Percentiles rank a stretch among this genome's conserved stretches.
Evolutionary conservation across 2,888 invertebrate genomes (phyloP).

Genomic region (Ophonus ardosiacus): DNA sequence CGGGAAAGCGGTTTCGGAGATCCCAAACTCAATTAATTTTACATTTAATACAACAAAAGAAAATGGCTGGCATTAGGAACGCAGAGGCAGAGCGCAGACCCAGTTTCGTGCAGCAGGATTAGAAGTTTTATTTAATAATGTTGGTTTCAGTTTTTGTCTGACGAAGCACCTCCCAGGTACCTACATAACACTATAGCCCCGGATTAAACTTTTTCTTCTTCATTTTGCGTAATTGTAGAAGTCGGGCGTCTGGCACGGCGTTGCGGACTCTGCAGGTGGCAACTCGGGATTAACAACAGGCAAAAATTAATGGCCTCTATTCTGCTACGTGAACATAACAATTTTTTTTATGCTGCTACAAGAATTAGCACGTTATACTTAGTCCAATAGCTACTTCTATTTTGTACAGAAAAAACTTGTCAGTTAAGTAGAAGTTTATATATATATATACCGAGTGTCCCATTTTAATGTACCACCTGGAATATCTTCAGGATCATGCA

Average conservation of each 20-base stretch:
- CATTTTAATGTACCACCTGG: no score
- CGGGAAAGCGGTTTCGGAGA: conserved; percentile 52
- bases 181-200: conserved; percentile 21
- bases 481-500: no score
- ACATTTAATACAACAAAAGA: conserved; percentile 61
- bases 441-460: no score
- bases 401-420: not conserved
- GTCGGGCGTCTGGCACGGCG: conserved; percentile 10
- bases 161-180: not conserved
- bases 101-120: conserved; percentile 12
- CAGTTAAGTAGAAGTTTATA: not conserved
- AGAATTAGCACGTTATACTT: not conserved
- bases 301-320: conserved; percentile 55
- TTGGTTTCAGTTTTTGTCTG: conserved; percentile 45
- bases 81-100: not conserved
- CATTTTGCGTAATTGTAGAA: conserved; percentile 53
- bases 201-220: conserved; percentile 57
- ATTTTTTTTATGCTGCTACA: conserved; percentile 45
- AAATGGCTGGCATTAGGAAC: conserved; percentile 47
- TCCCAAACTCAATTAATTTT: conserved; percentile 61
- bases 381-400: not conserved
- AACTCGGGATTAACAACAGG: conserved; percentile 16
- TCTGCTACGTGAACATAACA: conserved; percentile 27
- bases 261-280: conserved; percentile 39
- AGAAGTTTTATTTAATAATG: conserved; percentile 61